Conservation (phyloP, 2,113 vertebrate species). For the Phainopepla nitens region DNA sequence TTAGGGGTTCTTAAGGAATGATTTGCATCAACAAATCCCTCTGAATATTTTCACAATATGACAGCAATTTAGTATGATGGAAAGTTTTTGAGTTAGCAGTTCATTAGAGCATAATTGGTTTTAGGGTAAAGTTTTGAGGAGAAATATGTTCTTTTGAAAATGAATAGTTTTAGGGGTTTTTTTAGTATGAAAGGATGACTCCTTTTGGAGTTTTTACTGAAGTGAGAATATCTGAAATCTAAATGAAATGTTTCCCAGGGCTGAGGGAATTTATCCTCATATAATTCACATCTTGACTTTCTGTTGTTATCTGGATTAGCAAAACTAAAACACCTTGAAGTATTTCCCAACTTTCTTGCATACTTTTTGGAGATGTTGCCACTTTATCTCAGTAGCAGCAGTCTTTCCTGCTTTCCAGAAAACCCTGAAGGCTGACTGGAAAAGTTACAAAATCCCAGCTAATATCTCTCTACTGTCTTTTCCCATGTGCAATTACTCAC, state of each 20-base stretch:
- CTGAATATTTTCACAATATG: neutral
- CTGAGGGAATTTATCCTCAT: neutral
- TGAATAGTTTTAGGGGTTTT: neutral
- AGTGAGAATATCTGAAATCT: neutral
- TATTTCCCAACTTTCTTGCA: neutral
- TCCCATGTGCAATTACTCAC: neutral
- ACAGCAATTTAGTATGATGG: neutral
- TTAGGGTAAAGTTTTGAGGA: neutral
- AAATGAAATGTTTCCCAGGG: neutral
- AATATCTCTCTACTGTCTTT: neutral
- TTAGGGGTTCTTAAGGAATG: neutral
- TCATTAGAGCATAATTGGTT: neutral
- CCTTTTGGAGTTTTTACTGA: neutral
- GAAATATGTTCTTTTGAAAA: neutral
- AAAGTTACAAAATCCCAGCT: neutral
- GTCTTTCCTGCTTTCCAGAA: conserved; percentile 5
- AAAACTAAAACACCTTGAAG: neutral
- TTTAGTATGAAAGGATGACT: neutral
- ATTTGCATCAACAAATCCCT: neutral
- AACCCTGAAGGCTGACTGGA: neutral
- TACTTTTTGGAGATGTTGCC: neutral
- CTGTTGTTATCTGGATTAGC: neutral
- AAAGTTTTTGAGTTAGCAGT: neutral
- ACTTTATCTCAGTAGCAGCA: neutral
- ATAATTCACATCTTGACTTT: neutral